Evolutionary conservation across 2,888 invertebrate species (phyloP).

Genomic region (Diplazon laetatorius): DNA sequence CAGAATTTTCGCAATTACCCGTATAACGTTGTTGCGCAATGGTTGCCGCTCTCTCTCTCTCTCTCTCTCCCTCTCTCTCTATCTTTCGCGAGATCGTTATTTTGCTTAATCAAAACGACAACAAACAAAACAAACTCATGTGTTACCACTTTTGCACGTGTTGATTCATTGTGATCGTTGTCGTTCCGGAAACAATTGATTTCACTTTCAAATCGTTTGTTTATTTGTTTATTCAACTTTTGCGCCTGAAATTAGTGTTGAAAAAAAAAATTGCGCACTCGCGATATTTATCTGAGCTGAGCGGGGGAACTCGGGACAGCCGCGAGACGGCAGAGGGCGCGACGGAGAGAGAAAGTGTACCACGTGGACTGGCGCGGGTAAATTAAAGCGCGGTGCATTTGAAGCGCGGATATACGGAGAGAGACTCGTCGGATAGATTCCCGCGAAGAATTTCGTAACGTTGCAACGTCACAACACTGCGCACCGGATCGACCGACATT

Average conservation of each 20-base stretch:
- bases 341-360: slow-evolving; percentile 76
- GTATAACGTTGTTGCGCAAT: slow-evolving; percentile 38
- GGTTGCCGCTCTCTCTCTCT: not conserved
- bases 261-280: slow-evolving; percentile 58
- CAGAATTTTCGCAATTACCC: slow-evolving; percentile 56
- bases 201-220: not conserved
- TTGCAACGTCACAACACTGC: slow-evolving; percentile 64
- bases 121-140: no score
- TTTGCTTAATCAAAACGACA: no score
- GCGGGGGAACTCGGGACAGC: slow-evolving; percentile 25
- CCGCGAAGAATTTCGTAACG: slow-evolving; percentile 79
- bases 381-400: slow-evolving; percentile 40
- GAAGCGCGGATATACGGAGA: slow-evolving; percentile 40
- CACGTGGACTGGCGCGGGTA: slow-evolving; percentile 61
- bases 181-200: not conserved
- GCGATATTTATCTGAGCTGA: slow-evolving; percentile 74
- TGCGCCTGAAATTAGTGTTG: not conserved
- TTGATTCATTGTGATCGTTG: slow-evolving; percentile 1
- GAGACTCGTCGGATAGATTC: slow-evolving; percentile 72
- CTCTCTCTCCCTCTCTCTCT: slow-evolving; percentile 7
- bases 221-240: no score
- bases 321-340: slow-evolving; percentile 21
- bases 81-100: slow-evolving; percentile 12
- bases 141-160: not conserved
- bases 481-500: slow-evolving; percentile 76